Base-by-base conservation (phyloP, 2,888 invertebrate genomes). In the Dichetophora obliterata region DNA sequence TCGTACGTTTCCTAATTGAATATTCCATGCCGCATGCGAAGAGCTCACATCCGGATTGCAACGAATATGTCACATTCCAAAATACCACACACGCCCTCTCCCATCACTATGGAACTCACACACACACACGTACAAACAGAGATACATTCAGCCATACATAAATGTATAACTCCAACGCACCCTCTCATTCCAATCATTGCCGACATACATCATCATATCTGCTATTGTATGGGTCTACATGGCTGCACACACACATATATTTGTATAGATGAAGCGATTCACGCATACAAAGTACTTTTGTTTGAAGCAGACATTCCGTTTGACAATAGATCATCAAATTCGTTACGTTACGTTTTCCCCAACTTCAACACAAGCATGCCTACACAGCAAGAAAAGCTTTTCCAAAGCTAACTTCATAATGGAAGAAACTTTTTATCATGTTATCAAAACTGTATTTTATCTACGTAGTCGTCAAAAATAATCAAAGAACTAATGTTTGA, bases 251-350 rank as follows among this genome's bases (percentile, higher is more conserved):
- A 37, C 71, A 50, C 50, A 61, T 22, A 24, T 52, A 54, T 31
- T 61, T 71, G 48, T 31, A 68, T 19, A 59, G 27, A 48, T n/a
- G 70, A 57, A 31, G 16, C 76, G 65, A 48, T n/a, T 70, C 81
- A 81, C 81, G 83, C 85, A 85, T 86, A 84, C 86, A 81, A 85
- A 84, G 72, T 63, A 74, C 78, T 75, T 75, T 74, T 77, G 59
- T 75, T 77, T 24, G 52, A 70, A 78, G 78, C 82, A 78, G 80
- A 81, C 79, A 80, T 77, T 83, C 74, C 83, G 78, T 83, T 81
- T 84, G 85, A 88, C 88, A 88, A 88, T 88, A 86, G 86, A 88
- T 88, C 88, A 88, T 88, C 87, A 88, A 88, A 87, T 86, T 88
- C 85, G 85, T 85, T 86, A 86, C 84, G 82, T 84, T 85, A 82